Conservation (phyloP, 2,797 vertebrate genomes). For the Semaprochilodus insignis region DNA sequence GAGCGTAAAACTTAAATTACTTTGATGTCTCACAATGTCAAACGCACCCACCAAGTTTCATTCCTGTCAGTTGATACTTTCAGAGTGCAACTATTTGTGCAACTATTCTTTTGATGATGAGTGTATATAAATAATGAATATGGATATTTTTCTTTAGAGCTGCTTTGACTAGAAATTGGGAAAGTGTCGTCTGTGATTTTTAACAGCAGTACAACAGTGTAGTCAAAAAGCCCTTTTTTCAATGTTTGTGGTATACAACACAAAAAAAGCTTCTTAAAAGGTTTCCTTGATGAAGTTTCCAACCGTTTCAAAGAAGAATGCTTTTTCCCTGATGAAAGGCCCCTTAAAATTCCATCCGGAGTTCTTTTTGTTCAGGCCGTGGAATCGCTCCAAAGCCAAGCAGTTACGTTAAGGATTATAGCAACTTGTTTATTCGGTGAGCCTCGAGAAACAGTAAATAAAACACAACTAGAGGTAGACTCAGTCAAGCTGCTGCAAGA, state of each 20-base stretch:
- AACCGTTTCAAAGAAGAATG: conserved; percentile 2
- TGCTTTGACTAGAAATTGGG: too few relatives aligned
- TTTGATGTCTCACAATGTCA: too few relatives aligned
- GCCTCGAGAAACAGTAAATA: neutral
- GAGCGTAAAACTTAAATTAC: too few relatives aligned
- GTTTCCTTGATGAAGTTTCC: neutral
- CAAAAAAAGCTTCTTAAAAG: neutral
- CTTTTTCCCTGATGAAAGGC: neutral
- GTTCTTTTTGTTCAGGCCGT: neutral
- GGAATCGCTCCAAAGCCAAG: neutral
- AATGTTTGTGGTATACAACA: neutral
- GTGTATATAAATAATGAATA: too few relatives aligned
- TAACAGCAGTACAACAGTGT: neutral
- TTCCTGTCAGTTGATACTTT: too few relatives aligned
- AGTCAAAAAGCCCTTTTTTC: neutral
- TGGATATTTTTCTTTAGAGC: too few relatives aligned
- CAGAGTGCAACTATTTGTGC: too few relatives aligned
- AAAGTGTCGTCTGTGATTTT: too few relatives aligned
- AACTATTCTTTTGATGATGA: too few relatives aligned
- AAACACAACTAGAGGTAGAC: conserved; percentile 8
- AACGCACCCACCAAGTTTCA: too few relatives aligned
- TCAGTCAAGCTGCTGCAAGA: conserved; percentile 1
- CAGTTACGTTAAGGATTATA: conserved; percentile 14
- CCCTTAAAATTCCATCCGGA: neutral
- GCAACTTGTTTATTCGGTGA: conserved; percentile 4